Evolutionary conservation across 2,113 vertebrate genomes (phyloP), one percentile per base, ranked within the genome.

Genomic region (Nettapus auritus): DNA sequence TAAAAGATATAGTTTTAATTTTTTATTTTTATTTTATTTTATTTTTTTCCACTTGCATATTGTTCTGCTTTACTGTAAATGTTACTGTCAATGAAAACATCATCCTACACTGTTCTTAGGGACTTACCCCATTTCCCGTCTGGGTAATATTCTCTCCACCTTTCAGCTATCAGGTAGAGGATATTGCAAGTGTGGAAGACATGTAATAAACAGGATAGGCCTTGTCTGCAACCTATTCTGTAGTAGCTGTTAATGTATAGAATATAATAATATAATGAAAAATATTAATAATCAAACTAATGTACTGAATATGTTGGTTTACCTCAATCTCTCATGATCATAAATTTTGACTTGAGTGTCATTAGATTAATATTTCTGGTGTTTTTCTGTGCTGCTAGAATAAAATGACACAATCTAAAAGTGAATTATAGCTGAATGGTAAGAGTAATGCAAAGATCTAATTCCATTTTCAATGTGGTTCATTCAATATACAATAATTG

Each of bases 381-480:
- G 46, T 62, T 82, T 82, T 94, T 84, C 46, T 75, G 38, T 78
- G 64, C 76, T 86, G 19, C 68, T 86, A 88, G 77, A 68, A 94
- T 86, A 88, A 93, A 93, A 64, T 52, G 48, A 95, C 79, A 60
- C 88, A 75, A 88, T 94, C 85, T 94, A 60, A 78, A 95, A 93
- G 22, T 94, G 64, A 95, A 75, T 96, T 95, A 88, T 83, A 86
- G 73, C 34, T 89, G 52, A 23, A 77, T 88, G 60, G 82, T 75
- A 88, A 77, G 76, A 86, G 68, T 94, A 90, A 93, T 88, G 88
- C 66, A 86, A 94, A 97, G 42, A 82, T 79, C 33, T 95, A 95
- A 96, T 96, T 90, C 80, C 38, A 86, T 94, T 96, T 96, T 96
- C 90, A 84, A 13, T 66, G 60, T 78, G 46, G 85, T 91, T 86